Evolutionary conservation across 1,140 invertebrate genomes (phyloP), one percentile per base, ranked within the genome.

Genomic region (Macrosteles quadrilineatus): DNA sequence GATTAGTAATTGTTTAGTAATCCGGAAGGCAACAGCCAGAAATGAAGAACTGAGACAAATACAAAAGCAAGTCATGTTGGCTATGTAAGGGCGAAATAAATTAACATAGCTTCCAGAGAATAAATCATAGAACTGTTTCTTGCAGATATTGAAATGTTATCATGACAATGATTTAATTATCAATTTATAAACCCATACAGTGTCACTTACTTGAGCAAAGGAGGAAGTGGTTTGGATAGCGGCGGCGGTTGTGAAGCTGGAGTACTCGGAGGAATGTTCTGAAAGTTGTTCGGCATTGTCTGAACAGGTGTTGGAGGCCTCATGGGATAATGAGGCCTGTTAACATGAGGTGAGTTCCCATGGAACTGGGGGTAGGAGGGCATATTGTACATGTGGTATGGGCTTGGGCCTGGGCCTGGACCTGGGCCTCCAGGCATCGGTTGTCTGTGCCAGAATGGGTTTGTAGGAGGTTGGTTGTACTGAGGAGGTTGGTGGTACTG

Each of bases 191-290:
- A n/a, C n/a, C n/a, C n/a, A n/a, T n/a, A n/a, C n/a, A n/a, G n/a
- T 14, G 14, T 14, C 32, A 73, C 70, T 70, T 62, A 75, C 73
- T 68, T 70, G 31, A 73, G 68, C 4, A 71, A 63, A 32, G 59
- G 72, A 36, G 70, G 53, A 27, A 73, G 71, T 14, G 73, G 73
- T 50, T 75, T 69, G 25, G 65, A 64, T 2, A 36, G 63, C 1
- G 32, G 63, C 1, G 32, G 27, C 32, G 11, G 59, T 19, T 21
- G 6, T 9, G 21, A 17, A 3, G n/a, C 47, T 50, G 47, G 47
- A 11, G 47, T n/a, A 25, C 30, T 36, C 11, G 1, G 32, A 25
- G 63, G 40, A 43, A 66, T 43, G 32, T 66, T 43, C 14, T 21
- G 19, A 31, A 25, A 66, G 27, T 45, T 40, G 27, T 66, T 66